Conservation (phyloP, 2,797 vertebrate species). For the Urosaurus nigricauda region DNA sequence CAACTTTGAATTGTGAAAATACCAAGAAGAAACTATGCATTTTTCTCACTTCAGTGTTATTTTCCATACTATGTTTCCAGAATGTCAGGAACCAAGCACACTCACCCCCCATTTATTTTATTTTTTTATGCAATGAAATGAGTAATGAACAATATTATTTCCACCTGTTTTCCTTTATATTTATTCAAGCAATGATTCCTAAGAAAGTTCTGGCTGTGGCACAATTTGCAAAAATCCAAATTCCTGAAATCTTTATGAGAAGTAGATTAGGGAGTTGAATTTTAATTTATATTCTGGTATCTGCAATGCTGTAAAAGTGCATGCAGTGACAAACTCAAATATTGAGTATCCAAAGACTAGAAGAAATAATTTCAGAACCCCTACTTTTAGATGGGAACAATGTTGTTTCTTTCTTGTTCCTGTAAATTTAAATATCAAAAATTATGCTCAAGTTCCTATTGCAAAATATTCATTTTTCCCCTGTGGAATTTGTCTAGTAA, state of each 20-base stretch:
- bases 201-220: too few relatives aligned
- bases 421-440: conserved; percentile 13
- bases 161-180: too few relatives aligned
- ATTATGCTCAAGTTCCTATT: accelerated
- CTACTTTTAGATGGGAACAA: neutral
- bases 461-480: neutral
- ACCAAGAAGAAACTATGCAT: too few relatives aligned
- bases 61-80: too few relatives aligned
- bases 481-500: neutral
- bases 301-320: neutral
- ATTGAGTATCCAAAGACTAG: neutral
- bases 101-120: too few relatives aligned
- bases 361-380: neutral
- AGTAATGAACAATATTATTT: too few relatives aligned
- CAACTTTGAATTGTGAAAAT: too few relatives aligned
- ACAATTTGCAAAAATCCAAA: neutral
- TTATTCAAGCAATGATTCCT: too few relatives aligned
- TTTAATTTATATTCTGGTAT: neutral
- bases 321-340: neutral
- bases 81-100: too few relatives aligned
- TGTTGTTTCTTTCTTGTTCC: neutral
- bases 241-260: neutral
- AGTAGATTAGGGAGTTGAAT: neutral
- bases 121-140: too few relatives aligned
- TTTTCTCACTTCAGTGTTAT: too few relatives aligned